phyloP scores from a whole-genome alignment of 2,797 vertebrate species.

The Oreochromis mossambicus region DNA sequence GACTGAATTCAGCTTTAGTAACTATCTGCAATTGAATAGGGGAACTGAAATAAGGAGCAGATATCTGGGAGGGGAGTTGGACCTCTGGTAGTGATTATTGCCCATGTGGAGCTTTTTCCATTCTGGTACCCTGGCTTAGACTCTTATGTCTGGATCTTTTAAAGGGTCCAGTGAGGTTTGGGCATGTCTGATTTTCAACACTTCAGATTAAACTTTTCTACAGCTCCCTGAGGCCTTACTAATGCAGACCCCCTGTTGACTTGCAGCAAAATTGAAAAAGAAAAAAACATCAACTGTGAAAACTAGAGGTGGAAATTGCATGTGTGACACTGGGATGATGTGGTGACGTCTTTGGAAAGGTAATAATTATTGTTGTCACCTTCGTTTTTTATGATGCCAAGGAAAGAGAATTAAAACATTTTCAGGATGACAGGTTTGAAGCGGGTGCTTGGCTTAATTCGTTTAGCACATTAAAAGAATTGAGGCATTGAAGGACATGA shows the following conservation, averaged over 20 bases:
- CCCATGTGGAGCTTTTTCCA: constrained; percentile 51
- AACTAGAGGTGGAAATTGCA: constrained; percentile 46
- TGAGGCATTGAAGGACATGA: background rate
- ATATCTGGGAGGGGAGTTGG: constrained; percentile 41
- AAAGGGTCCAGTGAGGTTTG: constrained; percentile 49
- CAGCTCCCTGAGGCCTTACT: constrained; percentile 46
- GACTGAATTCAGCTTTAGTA: constrained; percentile 17
- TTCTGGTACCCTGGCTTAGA: constrained; percentile 43
- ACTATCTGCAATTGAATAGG: constrained; percentile 32
- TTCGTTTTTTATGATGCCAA: constrained; percentile 21
- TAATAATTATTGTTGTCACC: constrained; percentile 40
- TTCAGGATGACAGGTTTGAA: constrained; percentile 48
- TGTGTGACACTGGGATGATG: constrained; percentile 38
- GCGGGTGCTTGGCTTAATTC: constrained; percentile 35
- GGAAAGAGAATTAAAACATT: constrained; percentile 45
- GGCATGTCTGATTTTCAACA: constrained; percentile 66
- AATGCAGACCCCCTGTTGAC: constrained; percentile 53
- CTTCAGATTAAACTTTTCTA: constrained; percentile 57
- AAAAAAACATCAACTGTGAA: constrained; percentile 14
- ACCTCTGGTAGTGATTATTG: constrained; percentile 56
- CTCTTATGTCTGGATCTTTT: constrained; percentile 52
- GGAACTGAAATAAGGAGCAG: constrained; percentile 27
- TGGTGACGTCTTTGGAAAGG: constrained; percentile 59
- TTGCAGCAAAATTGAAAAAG: constrained; percentile 46
- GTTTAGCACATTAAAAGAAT: constrained; percentile 41